A percentile compares a stretch with the other conserved stretches of the same genome.
Evolutionary conservation across 2,113 vertebrate species (phyloP).

Genomic region (Rhynchopsitta pachyrhyncha): DNA sequence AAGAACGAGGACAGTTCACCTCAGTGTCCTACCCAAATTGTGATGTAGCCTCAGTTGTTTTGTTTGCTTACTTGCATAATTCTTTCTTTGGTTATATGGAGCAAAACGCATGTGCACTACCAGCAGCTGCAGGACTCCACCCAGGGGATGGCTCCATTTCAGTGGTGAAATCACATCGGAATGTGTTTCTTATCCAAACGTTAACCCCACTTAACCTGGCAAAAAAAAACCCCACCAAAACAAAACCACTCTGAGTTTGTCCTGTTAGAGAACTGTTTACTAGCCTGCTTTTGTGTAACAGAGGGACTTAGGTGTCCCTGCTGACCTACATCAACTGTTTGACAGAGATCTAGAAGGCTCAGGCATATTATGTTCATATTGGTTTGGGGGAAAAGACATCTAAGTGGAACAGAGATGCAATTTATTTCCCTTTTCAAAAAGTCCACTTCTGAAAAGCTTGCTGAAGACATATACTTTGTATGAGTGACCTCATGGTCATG

Average conservation of each 20-base stretch:
- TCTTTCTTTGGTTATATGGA: conserved; percentile 6
- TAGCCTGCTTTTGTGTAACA: neutral
- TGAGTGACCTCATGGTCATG: neutral
- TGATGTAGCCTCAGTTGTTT: neutral
- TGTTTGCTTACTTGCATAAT: neutral
- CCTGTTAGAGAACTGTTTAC: neutral
- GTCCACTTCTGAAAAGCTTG: neutral
- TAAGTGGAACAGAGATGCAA: neutral
- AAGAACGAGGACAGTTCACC: neutral
- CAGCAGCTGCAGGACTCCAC: conserved; percentile 54
- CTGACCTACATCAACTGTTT: neutral
- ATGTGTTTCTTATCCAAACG: neutral
- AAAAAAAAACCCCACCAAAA: neutral
- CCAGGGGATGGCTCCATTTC: conserved; percentile 42
- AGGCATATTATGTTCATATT: neutral
- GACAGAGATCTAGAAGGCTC: neutral
- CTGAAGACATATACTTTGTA: neutral
- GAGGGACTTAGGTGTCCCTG: neutral
- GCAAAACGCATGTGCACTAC: conserved; percentile 3
- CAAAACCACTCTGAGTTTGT: neutral
- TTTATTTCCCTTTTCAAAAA: neutral
- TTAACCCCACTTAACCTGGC: conserved; percentile 48
- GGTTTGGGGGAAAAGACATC: neutral
- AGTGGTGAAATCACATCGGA: conserved; percentile 48
- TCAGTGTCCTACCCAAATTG: neutral